These are phyloP conservation scores for Torymus texanus DNA, from an alignment of 2,888 invertebrate species.

Conservation along the genomic window DNA sequence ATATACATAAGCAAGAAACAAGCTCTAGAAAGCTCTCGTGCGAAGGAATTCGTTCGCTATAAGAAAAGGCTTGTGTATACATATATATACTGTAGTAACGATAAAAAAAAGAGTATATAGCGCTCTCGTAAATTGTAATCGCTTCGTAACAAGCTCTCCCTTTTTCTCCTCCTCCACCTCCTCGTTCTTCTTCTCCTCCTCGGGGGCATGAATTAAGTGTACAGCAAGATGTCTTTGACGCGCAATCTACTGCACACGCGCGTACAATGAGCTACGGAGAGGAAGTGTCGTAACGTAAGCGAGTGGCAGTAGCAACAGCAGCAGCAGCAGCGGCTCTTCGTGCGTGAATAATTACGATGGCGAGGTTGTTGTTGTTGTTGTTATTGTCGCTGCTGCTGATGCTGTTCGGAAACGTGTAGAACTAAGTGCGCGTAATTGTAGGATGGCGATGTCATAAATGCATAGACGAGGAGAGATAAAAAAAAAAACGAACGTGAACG, in stretches of 20 bases:
- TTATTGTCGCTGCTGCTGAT: conserved; percentile 43
- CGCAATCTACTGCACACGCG: conserved; percentile 48
- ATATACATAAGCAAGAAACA: too few species aligned
- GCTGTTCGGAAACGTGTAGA: conserved; percentile 22
- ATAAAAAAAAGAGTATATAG: neutral
- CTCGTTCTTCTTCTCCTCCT: neutral
- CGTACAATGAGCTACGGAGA: conserved; percentile 51
- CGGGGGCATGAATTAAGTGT: conserved; percentile 38
- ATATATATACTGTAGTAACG: neutral
- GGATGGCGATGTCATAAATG: neutral
- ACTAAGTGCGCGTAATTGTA: conserved; percentile 23
- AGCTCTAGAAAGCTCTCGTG: neutral
- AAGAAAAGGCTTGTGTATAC: neutral
- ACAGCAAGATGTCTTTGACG: conserved; percentile 52
- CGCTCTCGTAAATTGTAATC: conserved; percentile 32
- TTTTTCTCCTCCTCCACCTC: neutral
- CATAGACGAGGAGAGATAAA: neutral
- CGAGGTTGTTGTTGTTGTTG: conserved; percentile 20
- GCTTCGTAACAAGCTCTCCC: conserved; percentile 33
- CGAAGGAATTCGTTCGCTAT: neutral
- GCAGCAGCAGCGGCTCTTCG: conserved; percentile 54
- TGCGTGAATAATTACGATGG: conserved; percentile 61
- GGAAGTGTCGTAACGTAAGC: conserved; percentile 63
- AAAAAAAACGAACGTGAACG: too few species aligned
- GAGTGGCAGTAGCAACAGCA: conserved; percentile 39